These are phyloP conservation scores for Lasioglossum zephyrum DNA, from an alignment of 2,888 invertebrate species.

Conservation along the genomic window DNA sequence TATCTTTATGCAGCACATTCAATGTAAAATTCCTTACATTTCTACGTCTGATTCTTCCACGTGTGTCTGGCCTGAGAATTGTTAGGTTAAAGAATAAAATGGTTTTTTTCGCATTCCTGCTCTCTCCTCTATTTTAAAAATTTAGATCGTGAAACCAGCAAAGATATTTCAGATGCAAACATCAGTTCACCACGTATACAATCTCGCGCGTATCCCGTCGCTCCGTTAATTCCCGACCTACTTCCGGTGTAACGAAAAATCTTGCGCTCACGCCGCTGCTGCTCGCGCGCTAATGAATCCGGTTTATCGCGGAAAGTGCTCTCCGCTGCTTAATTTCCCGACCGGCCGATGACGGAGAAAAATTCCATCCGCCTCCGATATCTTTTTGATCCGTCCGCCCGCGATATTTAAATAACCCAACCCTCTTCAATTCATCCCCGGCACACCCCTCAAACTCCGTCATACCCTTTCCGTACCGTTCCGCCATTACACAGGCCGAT, in stretches of 20 bases:
- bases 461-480: too few relatives aligned
- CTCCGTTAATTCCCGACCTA: conserved; percentile 35
- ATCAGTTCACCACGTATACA: neutral
- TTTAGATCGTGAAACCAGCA: neutral
- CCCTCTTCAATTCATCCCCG: neutral
- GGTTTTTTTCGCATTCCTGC: too few relatives aligned
- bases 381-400: neutral
- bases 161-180: neutral
- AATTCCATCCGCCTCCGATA: conserved; percentile 31
- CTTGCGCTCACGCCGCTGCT: conserved; percentile 2
- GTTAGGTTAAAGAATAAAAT: too few relatives aligned
- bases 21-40: too few relatives aligned
- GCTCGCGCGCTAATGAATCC: conserved; percentile 43
- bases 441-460: neutral
- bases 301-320: conserved; percentile 39
- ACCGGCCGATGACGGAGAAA: conserved; percentile 9
- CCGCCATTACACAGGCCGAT: neutral
- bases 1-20: too few relatives aligned
- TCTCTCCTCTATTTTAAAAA: neutral
- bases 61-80: too few relatives aligned
- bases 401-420: conserved; percentile 20
- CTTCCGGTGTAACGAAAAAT: conserved; percentile 43
- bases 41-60: too few relatives aligned
- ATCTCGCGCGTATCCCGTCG: neutral
- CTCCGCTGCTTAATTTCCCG: conserved; percentile 30